Evolutionary conservation across 2,797 vertebrate genomes (phyloP).

Genomic region (Megaceryle alcyon): DNA sequence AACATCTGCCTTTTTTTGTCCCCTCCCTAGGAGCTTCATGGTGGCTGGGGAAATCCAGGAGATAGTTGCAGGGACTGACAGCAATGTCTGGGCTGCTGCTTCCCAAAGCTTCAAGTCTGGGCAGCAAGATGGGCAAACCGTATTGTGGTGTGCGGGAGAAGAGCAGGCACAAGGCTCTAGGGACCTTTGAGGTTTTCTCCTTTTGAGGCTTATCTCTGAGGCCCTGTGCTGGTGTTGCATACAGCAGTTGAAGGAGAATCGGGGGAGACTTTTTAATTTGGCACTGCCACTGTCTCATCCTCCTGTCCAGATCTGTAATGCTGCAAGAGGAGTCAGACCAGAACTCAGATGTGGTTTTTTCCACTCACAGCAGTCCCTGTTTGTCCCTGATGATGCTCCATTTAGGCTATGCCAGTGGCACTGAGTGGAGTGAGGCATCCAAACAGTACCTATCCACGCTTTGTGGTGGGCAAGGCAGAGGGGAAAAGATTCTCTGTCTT

Average conservation of each 20-base stretch:
- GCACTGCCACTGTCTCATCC: not conserved
- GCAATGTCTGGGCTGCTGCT: not conserved
- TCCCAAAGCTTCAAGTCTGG: not conserved
- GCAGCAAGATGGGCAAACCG: not conserved
- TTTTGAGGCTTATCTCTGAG: not conserved
- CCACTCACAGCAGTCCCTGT: not conserved
- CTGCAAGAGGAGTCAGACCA: not conserved
- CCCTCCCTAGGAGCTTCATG: rapidly evolving
- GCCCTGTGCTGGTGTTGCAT: not conserved
- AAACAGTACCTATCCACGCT: not conserved
- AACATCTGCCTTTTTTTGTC: not conserved
- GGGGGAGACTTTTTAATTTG: not conserved
- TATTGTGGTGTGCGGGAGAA: rapidly evolving
- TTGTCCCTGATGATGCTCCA: not conserved
- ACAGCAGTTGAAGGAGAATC: not conserved
- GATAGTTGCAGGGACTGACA: not conserved
- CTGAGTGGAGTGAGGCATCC: not conserved
- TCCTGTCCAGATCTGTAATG: not conserved
- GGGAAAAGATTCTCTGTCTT: conserved; percentile 12
- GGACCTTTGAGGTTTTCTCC: not conserved
- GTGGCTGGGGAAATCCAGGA: not conserved
- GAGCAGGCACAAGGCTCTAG: not conserved
- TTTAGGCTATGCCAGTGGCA: not conserved
- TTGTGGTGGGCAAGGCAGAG: not conserved
- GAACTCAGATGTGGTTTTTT: not conserved